These are phyloP conservation scores for Alloscopus bannaensis DNA, from an alignment of 2,888 invertebrate genomes.

Conservation along the genomic window DNA sequence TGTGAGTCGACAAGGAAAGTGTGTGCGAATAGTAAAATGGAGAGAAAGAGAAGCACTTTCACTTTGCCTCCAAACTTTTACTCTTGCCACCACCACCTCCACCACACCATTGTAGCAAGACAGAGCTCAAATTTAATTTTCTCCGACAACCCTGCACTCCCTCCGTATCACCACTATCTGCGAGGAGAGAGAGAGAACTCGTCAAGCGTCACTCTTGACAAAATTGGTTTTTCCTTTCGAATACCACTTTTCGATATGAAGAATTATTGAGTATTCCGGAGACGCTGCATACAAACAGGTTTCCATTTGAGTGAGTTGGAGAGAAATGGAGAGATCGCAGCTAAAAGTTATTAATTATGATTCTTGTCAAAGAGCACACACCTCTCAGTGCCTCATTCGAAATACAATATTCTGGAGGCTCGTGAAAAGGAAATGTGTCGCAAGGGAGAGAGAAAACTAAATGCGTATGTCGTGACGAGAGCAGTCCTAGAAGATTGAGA, in stretches of 20 bases:
- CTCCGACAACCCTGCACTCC: no score
- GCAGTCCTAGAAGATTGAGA: slow-evolving; percentile 5
- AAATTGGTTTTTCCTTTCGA: not conserved
- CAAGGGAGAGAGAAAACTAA: not conserved
- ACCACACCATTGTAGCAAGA: no score
- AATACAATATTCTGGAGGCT: no score
- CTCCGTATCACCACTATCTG: no score
- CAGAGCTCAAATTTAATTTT: no score
- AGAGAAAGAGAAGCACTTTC: no score
- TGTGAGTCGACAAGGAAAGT: no score
- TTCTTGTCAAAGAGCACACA: slow-evolving; percentile 53
- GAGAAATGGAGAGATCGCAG: not conserved
- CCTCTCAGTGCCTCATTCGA: slow-evolving; percentile 28
- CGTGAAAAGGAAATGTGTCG: no score
- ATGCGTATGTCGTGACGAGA: slow-evolving; percentile 19
- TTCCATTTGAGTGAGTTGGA: not conserved
- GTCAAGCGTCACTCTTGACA: not conserved
- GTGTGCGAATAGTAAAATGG: no score
- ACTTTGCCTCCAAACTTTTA: no score
- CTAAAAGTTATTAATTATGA: slow-evolving; percentile 59
- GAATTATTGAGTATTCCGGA: not conserved
- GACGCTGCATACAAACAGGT: no score
- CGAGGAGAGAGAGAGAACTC: not conserved
- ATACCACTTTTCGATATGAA: not conserved
- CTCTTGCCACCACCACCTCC: no score